These are phyloP conservation scores for Fregetta grallaria DNA, from an alignment of 2,113 vertebrate species.

Conservation along the genomic window DNA sequence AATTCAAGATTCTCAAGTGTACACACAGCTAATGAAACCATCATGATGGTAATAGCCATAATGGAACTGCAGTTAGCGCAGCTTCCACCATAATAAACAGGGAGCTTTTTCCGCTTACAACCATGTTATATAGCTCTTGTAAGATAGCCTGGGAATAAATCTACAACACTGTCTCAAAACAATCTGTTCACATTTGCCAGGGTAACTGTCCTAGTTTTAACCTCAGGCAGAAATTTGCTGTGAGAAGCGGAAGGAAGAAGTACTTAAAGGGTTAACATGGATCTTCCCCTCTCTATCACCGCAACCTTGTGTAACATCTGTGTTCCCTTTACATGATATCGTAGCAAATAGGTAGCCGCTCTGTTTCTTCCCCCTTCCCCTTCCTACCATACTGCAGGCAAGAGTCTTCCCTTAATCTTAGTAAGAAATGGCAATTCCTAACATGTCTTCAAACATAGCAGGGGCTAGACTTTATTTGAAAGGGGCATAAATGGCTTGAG, in stretches of 20 bases:
- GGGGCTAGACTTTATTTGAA: background rate
- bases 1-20: background rate
- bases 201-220: background rate
- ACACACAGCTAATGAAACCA: background rate
- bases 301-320: background rate
- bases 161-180: background rate
- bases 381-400: background rate
- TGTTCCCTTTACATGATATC: background rate
- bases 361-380: background rate
- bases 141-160: background rate
- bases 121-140: background rate
- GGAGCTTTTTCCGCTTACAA: background rate
- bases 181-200: background rate
- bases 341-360: background rate
- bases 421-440: background rate
- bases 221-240: background rate
- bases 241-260: background rate
- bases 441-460: background rate
- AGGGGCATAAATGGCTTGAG: background rate
- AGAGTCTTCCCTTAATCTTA: background rate
- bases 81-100: background rate
- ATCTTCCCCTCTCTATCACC: background rate
- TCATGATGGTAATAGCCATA: background rate
- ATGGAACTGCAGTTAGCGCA: background rate
- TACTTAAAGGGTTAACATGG: background rate